These are phyloP conservation scores for Philereme transversata DNA, from an alignment of 2,888 invertebrate species.

Conservation along the genomic window DNA sequence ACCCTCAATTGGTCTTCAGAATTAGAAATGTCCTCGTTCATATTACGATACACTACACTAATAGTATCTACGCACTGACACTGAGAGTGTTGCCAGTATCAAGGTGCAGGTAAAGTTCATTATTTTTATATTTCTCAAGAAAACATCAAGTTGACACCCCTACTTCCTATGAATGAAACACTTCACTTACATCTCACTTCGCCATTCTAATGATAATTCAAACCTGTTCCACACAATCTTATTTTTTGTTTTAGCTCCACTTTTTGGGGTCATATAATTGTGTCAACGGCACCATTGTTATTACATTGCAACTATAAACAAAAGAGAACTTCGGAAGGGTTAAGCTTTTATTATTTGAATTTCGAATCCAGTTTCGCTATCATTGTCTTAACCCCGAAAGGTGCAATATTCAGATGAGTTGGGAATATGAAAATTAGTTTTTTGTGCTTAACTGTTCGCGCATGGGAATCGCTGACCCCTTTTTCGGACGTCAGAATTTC, in stretches of 20 bases:
- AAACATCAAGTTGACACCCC: conserved; percentile 53
- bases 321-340: conserved; percentile 52
- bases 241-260: conserved; percentile 77
- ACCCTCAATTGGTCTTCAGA: too few relatives aligned
- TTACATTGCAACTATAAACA: conserved; percentile 68
- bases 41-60: too few relatives aligned
- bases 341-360: conserved; percentile 65
- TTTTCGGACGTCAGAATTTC: conserved; percentile 61
- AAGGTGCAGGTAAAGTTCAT: background rate
- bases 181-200: conserved; percentile 79
- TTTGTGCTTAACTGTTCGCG: conserved; percentile 57
- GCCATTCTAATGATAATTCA: conserved; percentile 77
- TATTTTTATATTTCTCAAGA: background rate
- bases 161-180: conserved; percentile 54
- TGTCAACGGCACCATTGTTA: conserved; percentile 74
- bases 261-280: conserved; percentile 69
- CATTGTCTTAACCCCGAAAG: conserved; percentile 74
- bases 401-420: conserved; percentile 65
- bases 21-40: too few relatives aligned
- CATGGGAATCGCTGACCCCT: conserved; percentile 76
- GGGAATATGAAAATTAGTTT: conserved; percentile 71
- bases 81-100: too few relatives aligned
- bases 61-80: too few relatives aligned
- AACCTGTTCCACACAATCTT: conserved; percentile 80
- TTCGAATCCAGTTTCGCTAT: conserved; percentile 44